A percentile compares a stretch with the other conserved stretches of the same genome.
Evolutionary conservation across 2,888 invertebrate species (phyloP).

Genomic region (Drosophila pseudotalamancana): DNA sequence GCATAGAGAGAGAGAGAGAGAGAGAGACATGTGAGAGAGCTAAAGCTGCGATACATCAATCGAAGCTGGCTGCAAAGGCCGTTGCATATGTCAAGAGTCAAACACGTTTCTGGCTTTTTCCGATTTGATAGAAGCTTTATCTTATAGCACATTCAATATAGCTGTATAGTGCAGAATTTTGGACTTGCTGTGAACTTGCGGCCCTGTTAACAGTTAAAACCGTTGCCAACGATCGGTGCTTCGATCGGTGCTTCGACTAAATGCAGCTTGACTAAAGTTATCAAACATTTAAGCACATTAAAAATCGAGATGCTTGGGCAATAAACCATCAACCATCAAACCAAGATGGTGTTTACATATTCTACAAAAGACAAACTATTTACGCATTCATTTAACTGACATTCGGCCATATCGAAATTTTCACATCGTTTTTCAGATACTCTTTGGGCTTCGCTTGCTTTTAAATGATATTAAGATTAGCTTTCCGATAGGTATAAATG

Average conservation of each 20-base stretch:
- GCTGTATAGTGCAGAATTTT: conserved; percentile 26
- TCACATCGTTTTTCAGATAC: conserved; percentile 14
- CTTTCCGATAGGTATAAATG: too few species aligned
- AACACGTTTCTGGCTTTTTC: conserved; percentile 32
- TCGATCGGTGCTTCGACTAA: conserved; percentile 4
- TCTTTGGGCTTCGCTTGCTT: conserved; percentile 9
- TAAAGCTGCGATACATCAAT: conserved; percentile 59
- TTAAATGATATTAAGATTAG: too few species aligned
- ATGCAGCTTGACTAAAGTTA: conserved; percentile 21
- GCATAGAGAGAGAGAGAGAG: too few species aligned
- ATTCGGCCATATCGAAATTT: conserved; percentile 8
- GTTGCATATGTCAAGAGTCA: conserved; percentile 77
- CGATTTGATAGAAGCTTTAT: conserved; percentile 14
- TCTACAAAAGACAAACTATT: conserved; percentile 53
- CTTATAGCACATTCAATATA: neutral
- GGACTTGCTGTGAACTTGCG: conserved; percentile 43
- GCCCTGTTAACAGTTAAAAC: conserved; percentile 7
- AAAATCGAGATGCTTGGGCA: conserved; percentile 26
- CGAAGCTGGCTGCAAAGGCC: conserved; percentile 64
- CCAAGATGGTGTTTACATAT: conserved; percentile 39
- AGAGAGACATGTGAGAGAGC: neutral
- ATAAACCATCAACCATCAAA: conserved; percentile 39
- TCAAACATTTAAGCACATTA: conserved; percentile 33
- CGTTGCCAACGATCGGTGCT: conserved; percentile 2
- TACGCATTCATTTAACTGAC: conserved; percentile 50